A percentile compares a stretch with the other conserved stretches of the same genome.
Evolutionary conservation across 2,888 invertebrate species (phyloP).

Genomic region (Liopterus haemorrhoidalis): DNA sequence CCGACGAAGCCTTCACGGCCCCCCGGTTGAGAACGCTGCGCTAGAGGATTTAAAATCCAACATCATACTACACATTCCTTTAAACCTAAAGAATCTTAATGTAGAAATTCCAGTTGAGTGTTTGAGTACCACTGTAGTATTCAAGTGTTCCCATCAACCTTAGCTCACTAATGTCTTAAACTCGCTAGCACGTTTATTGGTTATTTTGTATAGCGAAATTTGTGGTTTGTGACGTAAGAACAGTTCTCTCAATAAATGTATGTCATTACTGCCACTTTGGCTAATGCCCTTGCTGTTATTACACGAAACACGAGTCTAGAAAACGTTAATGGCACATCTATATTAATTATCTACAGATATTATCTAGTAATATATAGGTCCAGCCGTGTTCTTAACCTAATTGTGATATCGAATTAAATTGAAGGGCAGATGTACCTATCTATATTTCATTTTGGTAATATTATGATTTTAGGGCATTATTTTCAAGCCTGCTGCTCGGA

Average conservation of each 20-base stretch:
- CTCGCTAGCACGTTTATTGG: slow-evolving; percentile 18
- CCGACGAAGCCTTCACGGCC: too few species aligned
- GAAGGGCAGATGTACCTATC: too few species aligned
- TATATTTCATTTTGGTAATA: too few species aligned
- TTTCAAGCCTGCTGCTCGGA: too few species aligned
- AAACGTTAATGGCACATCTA: slow-evolving; percentile 20
- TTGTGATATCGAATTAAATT: slow-evolving; percentile 21
- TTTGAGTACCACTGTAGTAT: slow-evolving; percentile 12
- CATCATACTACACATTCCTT: too few species aligned
- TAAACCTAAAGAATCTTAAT: too few species aligned
- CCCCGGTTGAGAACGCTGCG: too few species aligned
- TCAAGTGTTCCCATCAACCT: slow-evolving; percentile 11
- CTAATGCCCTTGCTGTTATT: background rate
- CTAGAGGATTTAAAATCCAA: too few species aligned
- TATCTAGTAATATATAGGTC: slow-evolving; percentile 23
- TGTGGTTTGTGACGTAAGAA: slow-evolving; percentile 20
- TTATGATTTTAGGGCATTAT: too few species aligned
- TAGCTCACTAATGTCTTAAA: slow-evolving; percentile 21
- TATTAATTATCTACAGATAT: slow-evolving; percentile 25
- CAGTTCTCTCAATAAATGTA: slow-evolving; percentile 20
- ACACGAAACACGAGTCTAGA: background rate
- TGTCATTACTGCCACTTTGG: slow-evolving; percentile 11
- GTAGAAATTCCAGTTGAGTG: too few species aligned
- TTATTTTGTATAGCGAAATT: slow-evolving; percentile 23
- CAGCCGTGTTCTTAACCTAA: slow-evolving; percentile 9